phyloP scores from a whole-genome alignment of 2,113 vertebrate genomes.

The Triplophysa tibetana region DNA sequence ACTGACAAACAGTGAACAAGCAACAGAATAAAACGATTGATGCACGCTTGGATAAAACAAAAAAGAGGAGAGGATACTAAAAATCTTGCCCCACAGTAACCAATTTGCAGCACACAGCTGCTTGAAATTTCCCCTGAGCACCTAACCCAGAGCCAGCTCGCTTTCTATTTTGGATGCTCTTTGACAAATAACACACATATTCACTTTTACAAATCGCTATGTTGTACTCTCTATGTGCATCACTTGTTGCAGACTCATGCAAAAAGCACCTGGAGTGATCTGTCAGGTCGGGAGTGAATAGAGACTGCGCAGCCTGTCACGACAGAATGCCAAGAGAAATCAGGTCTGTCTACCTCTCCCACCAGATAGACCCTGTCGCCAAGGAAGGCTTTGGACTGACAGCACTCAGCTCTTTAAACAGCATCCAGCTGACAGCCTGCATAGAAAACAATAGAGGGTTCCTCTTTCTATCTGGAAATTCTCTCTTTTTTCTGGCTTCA shows the following conservation, averaged over 20 bases:
- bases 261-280: slow-evolving; percentile 35
- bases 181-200: slow-evolving; percentile 51
- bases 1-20: not conserved
- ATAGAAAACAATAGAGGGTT: slow-evolving; percentile 8
- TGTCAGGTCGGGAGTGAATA: slow-evolving; percentile 35
- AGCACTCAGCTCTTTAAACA: slow-evolving; percentile 53
- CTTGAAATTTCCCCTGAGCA: slow-evolving; percentile 53
- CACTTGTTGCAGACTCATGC: slow-evolving; percentile 35
- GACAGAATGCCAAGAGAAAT: slow-evolving; percentile 57
- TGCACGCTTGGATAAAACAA: slow-evolving; percentile 27
- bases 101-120: slow-evolving; percentile 53
- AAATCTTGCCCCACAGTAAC: slow-evolving; percentile 31
- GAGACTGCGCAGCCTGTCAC: slow-evolving; percentile 48
- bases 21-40: not conserved
- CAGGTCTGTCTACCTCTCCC: slow-evolving; percentile 50
- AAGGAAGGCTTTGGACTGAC: slow-evolving; percentile 42
- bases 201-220: slow-evolving; percentile 28
- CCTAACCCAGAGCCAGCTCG: slow-evolving; percentile 32
- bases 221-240: slow-evolving; percentile 21
- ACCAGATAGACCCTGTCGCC: slow-evolving; percentile 32
- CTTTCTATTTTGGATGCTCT: slow-evolving; percentile 49
- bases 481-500: not conserved
- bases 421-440: slow-evolving; percentile 32
- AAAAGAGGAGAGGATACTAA: slow-evolving; percentile 6
- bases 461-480: not conserved